Evolutionary conservation across 1,140 invertebrate species (phyloP).

Genomic region (Drosophila littoralis): DNA sequence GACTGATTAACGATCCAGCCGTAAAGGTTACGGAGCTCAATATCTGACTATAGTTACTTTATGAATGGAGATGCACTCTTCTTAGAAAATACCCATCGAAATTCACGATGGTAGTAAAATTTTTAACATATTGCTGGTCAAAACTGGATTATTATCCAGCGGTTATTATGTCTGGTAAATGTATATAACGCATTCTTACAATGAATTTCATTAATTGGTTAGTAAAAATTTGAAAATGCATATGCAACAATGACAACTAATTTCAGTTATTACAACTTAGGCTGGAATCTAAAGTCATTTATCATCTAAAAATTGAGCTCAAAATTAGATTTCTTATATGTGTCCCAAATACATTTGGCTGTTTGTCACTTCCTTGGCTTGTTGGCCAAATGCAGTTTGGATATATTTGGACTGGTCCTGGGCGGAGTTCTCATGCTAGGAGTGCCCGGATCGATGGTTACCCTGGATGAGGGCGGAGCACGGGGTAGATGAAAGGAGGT

Average conservation of each 20-base stretch:
- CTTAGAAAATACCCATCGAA: too few relatives aligned
- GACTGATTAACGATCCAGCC: too few relatives aligned
- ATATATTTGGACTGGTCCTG: neutral
- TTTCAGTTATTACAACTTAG: too few relatives aligned
- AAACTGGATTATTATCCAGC: too few relatives aligned
- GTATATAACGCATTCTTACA: neutral
- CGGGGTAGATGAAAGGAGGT: neutral
- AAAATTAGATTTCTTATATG: neutral
- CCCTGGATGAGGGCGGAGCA: conserved; percentile 29
- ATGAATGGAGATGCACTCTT: too few relatives aligned
- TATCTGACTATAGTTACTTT: too few relatives aligned
- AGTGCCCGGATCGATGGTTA: conserved; percentile 16
- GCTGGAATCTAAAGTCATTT: neutral
- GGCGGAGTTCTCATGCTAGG: neutral
- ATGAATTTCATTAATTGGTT: neutral
- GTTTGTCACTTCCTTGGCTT: conserved; percentile 35
- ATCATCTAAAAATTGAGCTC: neutral
- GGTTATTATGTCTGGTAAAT: too few relatives aligned
- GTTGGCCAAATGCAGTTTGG: conserved; percentile 32
- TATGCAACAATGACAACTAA: neutral
- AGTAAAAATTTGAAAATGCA: neutral
- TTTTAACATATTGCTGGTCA: too few relatives aligned
- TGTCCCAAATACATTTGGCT: neutral
- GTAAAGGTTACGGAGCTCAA: too few relatives aligned
- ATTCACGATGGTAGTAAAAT: too few relatives aligned